These are phyloP conservation scores for Dendrophyllia cribrosa DNA, from an alignment of 64 coral and sea anemone species.

Conservation along the genomic window DNA sequence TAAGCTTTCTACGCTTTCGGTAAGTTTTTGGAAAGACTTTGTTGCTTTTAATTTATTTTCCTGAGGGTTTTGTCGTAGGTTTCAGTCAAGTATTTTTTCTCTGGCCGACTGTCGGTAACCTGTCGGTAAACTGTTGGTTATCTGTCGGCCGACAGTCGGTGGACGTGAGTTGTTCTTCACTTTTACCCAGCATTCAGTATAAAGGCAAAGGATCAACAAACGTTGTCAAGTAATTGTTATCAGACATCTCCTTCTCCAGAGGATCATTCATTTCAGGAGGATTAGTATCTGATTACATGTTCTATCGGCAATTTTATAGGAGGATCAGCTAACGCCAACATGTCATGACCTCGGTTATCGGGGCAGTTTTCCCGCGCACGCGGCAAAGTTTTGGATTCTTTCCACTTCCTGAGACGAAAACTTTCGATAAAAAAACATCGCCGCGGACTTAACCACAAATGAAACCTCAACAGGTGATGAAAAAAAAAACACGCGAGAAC, in stretches of 20 bases:
- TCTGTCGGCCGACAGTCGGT: no score
- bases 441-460: background rate
- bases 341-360: background rate
- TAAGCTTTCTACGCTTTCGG: no score
- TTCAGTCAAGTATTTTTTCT: no score
- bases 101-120: no score
- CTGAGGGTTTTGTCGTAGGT: no score
- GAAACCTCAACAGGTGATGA: conserved; percentile 10
- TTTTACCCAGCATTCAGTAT: no score
- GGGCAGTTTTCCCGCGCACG: background rate
- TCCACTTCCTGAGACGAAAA: background rate
- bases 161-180: no score
- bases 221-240: no score
- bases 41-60: no score
- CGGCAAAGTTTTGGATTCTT: background rate
- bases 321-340: background rate
- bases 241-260: background rate
- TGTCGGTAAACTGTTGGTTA: no score
- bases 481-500: background rate
- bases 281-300: background rate
- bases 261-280: background rate
- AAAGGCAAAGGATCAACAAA: no score
- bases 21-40: no score
- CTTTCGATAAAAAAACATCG: background rate
- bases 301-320: background rate